Conservation (phyloP, 2,113 vertebrate genomes). For the Crotalus horridus region DNA sequence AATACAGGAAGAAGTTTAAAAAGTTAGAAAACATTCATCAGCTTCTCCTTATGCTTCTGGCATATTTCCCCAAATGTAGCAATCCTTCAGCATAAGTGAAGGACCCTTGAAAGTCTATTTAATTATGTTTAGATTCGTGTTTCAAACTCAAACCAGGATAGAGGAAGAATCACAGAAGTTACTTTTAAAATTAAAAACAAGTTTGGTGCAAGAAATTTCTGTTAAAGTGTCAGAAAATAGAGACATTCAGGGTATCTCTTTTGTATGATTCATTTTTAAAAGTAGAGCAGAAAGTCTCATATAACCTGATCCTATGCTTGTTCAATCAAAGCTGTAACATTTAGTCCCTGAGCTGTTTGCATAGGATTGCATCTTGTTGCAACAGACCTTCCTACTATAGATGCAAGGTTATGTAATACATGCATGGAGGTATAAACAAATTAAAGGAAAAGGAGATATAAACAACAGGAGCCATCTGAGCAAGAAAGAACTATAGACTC, state of each 20-base stretch:
- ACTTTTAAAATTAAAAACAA: background rate
- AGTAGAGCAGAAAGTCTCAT: background rate
- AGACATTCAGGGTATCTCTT: background rate
- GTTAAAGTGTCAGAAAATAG: background rate
- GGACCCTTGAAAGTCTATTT: background rate
- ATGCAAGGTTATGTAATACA: background rate
- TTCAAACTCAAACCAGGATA: background rate
- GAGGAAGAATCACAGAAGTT: background rate
- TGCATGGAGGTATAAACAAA: background rate
- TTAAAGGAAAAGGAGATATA: background rate
- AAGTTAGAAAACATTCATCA: background rate
- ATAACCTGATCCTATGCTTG: background rate
- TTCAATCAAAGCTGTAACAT: background rate
- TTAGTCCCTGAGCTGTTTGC: background rate
- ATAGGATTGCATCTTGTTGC: background rate
- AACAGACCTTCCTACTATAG: background rate
- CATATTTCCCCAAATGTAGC: background rate
- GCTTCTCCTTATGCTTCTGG: background rate
- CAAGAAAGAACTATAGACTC: background rate
- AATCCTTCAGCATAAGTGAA: background rate
- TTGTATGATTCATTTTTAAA: background rate
- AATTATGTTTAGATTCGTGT: background rate
- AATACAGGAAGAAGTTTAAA: background rate
- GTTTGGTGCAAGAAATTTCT: background rate
- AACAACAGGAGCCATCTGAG: background rate